A percentile compares a stretch with the other conserved stretches of the same genome.
Evolutionary conservation across 2,113 vertebrate genomes (phyloP).

Genomic region (Macaca nemestrina): DNA sequence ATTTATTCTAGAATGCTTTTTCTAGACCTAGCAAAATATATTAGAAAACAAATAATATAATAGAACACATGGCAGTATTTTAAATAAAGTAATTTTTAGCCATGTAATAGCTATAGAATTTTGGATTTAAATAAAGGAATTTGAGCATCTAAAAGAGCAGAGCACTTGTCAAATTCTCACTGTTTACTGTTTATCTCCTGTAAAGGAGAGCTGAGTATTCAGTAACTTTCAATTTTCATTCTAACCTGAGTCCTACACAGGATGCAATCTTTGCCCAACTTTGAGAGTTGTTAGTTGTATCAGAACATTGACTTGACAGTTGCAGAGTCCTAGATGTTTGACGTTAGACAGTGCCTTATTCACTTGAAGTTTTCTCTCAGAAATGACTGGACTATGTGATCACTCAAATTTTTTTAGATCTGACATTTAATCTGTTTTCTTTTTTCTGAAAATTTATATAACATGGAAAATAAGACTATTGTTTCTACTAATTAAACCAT

Average conservation of each 20-base stretch:
- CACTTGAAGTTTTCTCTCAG: neutral
- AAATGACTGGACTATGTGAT: neutral
- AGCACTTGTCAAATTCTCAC: neutral
- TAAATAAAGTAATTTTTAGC: neutral
- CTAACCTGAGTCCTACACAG: neutral
- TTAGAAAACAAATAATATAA: neutral
- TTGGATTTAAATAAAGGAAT: neutral
- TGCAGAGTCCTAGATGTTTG: neutral
- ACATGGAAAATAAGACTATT: neutral
- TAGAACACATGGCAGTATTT: neutral
- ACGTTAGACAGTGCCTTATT: neutral
- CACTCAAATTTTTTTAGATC: neutral
- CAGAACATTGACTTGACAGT: neutral
- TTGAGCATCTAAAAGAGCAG: neutral
- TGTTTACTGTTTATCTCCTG: neutral
- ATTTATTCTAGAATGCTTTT: neutral
- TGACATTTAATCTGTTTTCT: neutral
- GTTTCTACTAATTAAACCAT: neutral
- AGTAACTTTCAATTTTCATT: neutral
- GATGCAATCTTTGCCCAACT: neutral
- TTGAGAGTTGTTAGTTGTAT: neutral
- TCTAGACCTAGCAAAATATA: neutral
- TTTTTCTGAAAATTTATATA: neutral
- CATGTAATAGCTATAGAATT: neutral
- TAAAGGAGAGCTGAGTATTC: neutral